Evolutionary conservation across 1,140 invertebrate species (phyloP).

Genomic region (Notospermus geniculatus): DNA sequence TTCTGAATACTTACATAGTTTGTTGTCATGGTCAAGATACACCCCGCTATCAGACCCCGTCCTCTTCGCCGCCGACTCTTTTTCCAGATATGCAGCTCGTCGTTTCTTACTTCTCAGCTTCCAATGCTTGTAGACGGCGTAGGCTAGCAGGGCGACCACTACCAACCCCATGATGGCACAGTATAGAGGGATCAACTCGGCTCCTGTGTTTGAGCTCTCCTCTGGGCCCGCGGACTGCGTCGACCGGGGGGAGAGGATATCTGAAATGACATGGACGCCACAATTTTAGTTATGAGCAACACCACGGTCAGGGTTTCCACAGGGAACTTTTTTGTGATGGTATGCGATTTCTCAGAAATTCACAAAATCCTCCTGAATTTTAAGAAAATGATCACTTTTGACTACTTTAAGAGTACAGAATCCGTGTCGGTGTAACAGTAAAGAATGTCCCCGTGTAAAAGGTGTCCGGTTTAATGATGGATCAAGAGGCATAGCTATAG

Average conservation of each 20-base stretch:
- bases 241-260: neutral
- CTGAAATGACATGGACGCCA: neutral
- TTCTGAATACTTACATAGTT: slow-evolving; percentile 10
- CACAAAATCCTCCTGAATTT: too few species aligned
- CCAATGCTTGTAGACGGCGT: slow-evolving; percentile 47
- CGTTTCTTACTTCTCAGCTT: slow-evolving; percentile 35
- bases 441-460: too few species aligned
- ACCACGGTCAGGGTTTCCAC: too few species aligned
- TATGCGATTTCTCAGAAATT: too few species aligned
- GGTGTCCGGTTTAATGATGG: too few species aligned
- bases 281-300: neutral
- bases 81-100: slow-evolving; percentile 37
- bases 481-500: too few species aligned
- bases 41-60: slow-evolving; percentile 41
- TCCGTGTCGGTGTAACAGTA: too few species aligned
- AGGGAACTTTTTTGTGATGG: too few species aligned
- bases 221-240: neutral
- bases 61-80: slow-evolving; percentile 38
- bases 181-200: slow-evolving; percentile 47
- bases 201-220: slow-evolving; percentile 17
- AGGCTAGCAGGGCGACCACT: slow-evolving; percentile 44
- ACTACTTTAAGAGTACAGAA: too few species aligned
- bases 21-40: slow-evolving; percentile 32
- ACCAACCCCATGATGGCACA: slow-evolving; percentile 46
- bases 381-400: too few species aligned